Percentiles rank a stretch among this genome's conserved stretches.
Evolutionary conservation across 2,113 vertebrate species (phyloP).

Genomic region (Anguilla japonica): DNA sequence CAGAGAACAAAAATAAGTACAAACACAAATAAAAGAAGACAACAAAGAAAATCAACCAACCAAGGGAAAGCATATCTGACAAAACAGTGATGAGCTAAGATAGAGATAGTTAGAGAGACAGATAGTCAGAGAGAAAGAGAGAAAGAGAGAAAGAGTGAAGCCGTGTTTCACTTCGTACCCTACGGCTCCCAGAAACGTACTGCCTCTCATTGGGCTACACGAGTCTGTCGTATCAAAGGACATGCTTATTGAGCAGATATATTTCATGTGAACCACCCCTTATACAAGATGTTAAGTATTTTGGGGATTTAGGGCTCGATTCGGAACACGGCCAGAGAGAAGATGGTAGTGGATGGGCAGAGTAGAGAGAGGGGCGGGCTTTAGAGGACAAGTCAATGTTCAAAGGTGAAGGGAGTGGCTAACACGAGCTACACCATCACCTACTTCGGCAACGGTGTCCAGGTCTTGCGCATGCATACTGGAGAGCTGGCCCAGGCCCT

Average conservation of each 20-base stretch:
- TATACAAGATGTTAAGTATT: background rate
- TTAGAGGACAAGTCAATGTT: slow-evolving; percentile 19
- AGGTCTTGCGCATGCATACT: slow-evolving; percentile 77
- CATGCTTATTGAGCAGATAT: no score
- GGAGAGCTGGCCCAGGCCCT: slow-evolving; percentile 77
- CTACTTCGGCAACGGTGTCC: slow-evolving; percentile 90
- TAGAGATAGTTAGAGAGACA: background rate
- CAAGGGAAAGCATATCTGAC: slow-evolving; percentile 1
- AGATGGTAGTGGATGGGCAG: background rate
- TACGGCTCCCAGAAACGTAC: background rate
- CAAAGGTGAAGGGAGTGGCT: slow-evolving; percentile 23
- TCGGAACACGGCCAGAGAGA: background rate
- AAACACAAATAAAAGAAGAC: background rate
- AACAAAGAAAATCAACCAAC: slow-evolving; percentile 3
- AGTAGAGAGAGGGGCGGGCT: background rate
- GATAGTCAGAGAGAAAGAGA: background rate
- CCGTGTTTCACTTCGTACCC: background rate
- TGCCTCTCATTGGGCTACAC: background rate
- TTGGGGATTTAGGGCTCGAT: background rate
- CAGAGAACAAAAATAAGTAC: background rate
- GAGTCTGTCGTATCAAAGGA: background rate
- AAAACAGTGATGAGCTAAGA: background rate
- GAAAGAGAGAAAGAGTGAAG: background rate
- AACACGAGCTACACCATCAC: slow-evolving; percentile 63
- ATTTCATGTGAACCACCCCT: no score